Evolutionary conservation across 1,140 invertebrate species (phyloP).

Genomic region (Cataglyphis hispanica): DNA sequence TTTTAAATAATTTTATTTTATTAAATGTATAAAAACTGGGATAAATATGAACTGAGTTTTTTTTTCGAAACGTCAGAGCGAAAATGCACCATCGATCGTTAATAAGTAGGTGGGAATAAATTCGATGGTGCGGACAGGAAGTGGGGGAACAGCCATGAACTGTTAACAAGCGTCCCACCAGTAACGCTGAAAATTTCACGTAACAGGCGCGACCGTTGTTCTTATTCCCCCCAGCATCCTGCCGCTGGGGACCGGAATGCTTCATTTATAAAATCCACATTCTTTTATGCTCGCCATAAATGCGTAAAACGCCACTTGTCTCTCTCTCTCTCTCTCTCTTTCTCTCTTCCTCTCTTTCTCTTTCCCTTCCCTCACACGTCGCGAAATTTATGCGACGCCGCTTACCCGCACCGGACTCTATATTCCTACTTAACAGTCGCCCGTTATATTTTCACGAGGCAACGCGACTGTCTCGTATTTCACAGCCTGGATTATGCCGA

Average conservation of each 20-base stretch:
- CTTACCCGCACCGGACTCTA: conserved; percentile 34
- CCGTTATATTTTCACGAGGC: conserved; percentile 58
- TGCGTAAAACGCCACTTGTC: conserved; percentile 54
- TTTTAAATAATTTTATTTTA: too few relatives aligned
- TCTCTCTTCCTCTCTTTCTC: not conserved
- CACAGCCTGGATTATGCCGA: conserved; percentile 54
- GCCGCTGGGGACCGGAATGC: conserved; percentile 36
- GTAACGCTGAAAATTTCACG: conserved; percentile 53
- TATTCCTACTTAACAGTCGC: conserved; percentile 55
- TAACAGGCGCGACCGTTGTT: conserved; percentile 41
- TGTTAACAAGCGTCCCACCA: conserved; percentile 56
- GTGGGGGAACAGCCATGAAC: conserved; percentile 44
- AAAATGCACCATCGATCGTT: conserved; percentile 5
- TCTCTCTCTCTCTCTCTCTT: conserved; percentile 1
- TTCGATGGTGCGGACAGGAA: conserved; percentile 46
- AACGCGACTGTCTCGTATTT: conserved; percentile 58
- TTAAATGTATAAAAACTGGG: too few relatives aligned
- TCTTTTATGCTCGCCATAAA: conserved; percentile 57
- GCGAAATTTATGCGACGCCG: conserved; percentile 52
- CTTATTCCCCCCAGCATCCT: conserved; percentile 50
- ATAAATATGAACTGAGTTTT: not conserved
- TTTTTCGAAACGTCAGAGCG: conserved; percentile 13
- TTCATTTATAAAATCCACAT: conserved; percentile 65
- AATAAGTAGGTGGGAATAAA: conserved; percentile 54
- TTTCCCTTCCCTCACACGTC: not conserved